Base-by-base conservation (phyloP, 2,113 vertebrate species). In the Notiomystis cincta region DNA sequence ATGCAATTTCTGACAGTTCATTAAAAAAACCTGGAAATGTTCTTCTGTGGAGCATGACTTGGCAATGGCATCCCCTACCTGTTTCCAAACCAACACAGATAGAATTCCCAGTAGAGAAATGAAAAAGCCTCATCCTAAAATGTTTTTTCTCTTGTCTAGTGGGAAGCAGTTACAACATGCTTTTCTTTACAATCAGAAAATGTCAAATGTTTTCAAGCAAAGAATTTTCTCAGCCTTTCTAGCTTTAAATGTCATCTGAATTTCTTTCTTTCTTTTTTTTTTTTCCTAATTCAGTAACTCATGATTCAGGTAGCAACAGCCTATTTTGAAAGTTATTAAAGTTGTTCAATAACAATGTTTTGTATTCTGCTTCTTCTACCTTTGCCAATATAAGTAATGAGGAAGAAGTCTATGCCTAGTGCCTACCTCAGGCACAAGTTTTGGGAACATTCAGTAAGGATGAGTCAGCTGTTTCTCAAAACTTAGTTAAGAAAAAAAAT, bases 181-280 rank as follows among this genome's bases (percentile, higher is more conserved):
- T 38, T 77, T 90, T 93, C 79, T 81, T 90, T 60, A 79, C 47
- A 77, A 54, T 35, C 66, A 86, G 67, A 90, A 94, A 92, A 94
- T 83, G 75, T 89, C 83, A 91, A 48, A 78, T 8, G 2, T 53
- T 92, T 93, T 82, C 42, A 92, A 77, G 81, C 7, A 60, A 64
- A 78, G 25, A 79, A 72, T 76, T 85, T 89, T 89, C 66, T 79
- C 65, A 78, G 71, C 57, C 67, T 82, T 61, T 78, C 83, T 61
- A 85, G 45, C 42, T 56, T 91, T 95, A 94, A 95, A 90, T 82
- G 47, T 82, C 91, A 86, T 19, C 48, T 0, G 3, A 62, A 35
- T 60, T 27, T 38, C 0, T 27, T 33, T 51, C 3, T 2, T 20
- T 37, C 31, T 37, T 70, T 38, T 33, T n/a, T 20, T 31, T 28